Evolutionary conservation across 2,888 invertebrate species (phyloP), one percentile per base, ranked within the genome.

Genomic region (Hymenopus coronatus): DNA sequence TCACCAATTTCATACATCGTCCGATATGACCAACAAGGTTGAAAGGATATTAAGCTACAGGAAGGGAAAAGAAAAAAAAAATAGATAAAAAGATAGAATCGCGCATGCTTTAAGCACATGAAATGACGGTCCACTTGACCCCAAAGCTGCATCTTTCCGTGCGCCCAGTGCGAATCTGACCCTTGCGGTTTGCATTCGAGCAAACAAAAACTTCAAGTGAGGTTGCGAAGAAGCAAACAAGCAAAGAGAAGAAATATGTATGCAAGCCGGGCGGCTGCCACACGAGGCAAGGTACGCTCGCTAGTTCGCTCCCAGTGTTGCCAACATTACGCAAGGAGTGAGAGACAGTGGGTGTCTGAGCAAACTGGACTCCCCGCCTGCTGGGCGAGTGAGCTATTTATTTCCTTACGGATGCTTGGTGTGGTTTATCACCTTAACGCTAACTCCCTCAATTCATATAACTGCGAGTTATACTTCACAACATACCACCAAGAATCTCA

Each of bases 191-290:
- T 70, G 54, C 54, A 70, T 3, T 70, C 20, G 54, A 70, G 20
- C 12, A 12, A 40, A 33, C n/a, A 82, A 87, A 87, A 87, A 87
- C 33, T 82, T 40, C 40, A 87, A 87, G 82, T 82, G 82, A 33
- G 87, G 87, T 82, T 87, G 87, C 82, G 82, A 82, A 40, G 87
- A 87, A 30, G 28, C 86, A 86, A 86, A 86, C 86, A 81, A 86
- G 87, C 30, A 82, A 82, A 87, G 87, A 87, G 30, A 82, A 30
- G 87, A 70, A 70, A 70, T 70, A 70, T 70, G 25, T 25, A 87
- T 82, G 82, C 40, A 87, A 33, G 54, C 54, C 54, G 40, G 40
- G 40, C 40, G 54, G 54, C 54, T 20, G 54, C 54, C 54, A 70
- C 54, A 70, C 54, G 20, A 70, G 54, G 54, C 54, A 15, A 70